A percentile compares a stretch with the other conserved stretches of the same genome.
Conservation (phyloP, 2,888 invertebrate species). For the Heliconius aoede region DNA sequence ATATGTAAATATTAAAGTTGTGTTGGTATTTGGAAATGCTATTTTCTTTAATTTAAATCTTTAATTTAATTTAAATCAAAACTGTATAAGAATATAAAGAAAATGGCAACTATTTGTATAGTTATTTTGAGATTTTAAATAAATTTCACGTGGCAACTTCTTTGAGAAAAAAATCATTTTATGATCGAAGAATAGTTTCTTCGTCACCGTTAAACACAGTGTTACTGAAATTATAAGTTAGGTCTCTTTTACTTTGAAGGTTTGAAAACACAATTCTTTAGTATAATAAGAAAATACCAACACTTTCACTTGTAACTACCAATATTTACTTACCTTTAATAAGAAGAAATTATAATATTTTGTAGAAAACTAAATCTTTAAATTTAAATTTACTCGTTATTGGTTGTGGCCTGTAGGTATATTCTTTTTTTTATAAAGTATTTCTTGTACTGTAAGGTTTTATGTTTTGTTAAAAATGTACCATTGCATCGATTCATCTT, state of each 20-base stretch:
- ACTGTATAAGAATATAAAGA: not conserved
- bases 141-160: no score
- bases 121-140: no score
- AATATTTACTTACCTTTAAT: constrained; percentile 1
- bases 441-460: constrained; percentile 25
- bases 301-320: not conserved
- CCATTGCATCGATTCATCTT: not conserved
- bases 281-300: not conserved
- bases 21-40: not conserved
- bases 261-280: not conserved
- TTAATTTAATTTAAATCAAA: not conserved
- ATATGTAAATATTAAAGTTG: not conserved
- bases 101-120: no score
- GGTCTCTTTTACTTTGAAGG: not conserved
- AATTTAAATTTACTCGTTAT: not conserved
- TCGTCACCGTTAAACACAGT: no score
- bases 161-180: no score
- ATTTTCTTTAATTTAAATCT: not conserved
- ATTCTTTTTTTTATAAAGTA: not conserved
- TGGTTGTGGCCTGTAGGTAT: not conserved
- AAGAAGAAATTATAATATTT: not conserved
- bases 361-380: not conserved
- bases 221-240: not conserved
- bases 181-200: no score
- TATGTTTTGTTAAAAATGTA: constrained; percentile 1